These are phyloP conservation scores for Sarotherodon lohbergeri DNA, from an alignment of 2,113 vertebrate species.

Conservation along the genomic window DNA sequence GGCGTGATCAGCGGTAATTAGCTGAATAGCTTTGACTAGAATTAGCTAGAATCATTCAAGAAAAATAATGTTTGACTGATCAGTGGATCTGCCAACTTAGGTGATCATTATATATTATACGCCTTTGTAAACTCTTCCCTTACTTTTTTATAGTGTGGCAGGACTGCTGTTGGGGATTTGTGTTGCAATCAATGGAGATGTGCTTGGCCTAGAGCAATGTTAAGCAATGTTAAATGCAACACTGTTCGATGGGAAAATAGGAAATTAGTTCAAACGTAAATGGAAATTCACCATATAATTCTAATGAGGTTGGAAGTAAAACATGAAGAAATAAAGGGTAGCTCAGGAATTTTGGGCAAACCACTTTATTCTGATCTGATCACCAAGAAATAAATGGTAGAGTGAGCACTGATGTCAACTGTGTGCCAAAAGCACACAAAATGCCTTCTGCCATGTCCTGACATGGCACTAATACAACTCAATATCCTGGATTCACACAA, in stretches of 20 bases:
- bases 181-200: neutral
- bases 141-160: neutral
- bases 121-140: neutral
- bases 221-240: neutral
- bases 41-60: neutral
- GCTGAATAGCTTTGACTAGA: neutral
- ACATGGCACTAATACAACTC: neutral
- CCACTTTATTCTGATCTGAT: neutral
- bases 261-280: neutral
- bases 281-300: neutral
- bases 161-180: neutral
- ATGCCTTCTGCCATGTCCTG: neutral
- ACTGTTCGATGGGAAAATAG: neutral
- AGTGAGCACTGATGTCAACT: neutral
- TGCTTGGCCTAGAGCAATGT: neutral
- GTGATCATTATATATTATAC: neutral
- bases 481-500: neutral
- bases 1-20: neutral
- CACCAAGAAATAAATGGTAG: neutral
- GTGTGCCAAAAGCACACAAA: neutral
- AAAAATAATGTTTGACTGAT: neutral
- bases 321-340: neutral
- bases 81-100: neutral
- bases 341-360: neutral
- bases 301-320: neutral